phyloP scores from a whole-genome alignment of 2,113 vertebrate genomes.

The Phasianus colchicus region DNA sequence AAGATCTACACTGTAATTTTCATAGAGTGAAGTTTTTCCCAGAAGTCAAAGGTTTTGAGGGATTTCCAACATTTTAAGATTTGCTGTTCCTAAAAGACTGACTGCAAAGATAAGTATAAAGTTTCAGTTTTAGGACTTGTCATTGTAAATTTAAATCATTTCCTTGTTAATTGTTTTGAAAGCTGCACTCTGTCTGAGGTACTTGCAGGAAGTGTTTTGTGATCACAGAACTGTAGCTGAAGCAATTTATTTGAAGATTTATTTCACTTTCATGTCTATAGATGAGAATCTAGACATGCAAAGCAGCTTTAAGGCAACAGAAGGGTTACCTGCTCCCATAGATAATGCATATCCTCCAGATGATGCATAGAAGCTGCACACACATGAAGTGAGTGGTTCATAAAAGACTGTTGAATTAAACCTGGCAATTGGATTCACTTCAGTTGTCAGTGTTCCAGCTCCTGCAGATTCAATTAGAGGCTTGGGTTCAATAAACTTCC shows the following conservation, averaged over 20 bases:
- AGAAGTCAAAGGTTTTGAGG: neutral
- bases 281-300: neutral
- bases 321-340: neutral
- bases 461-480: slow-evolving; percentile 48
- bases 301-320: neutral
- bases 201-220: neutral
- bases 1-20: neutral
- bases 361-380: neutral
- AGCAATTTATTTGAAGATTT: neutral
- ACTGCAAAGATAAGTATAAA: neutral
- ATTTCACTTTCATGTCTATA: neutral
- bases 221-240: neutral
- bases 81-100: neutral
- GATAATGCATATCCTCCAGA: neutral
- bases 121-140: neutral
- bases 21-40: neutral
- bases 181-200: accelerated
- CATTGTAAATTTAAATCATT: neutral
- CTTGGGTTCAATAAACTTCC: slow-evolving; percentile 52
- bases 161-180: neutral
- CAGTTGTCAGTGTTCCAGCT: slow-evolving; percentile 27
- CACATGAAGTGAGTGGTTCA: neutral
- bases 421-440: slow-evolving; percentile 17
- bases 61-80: neutral
- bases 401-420: slow-evolving; percentile 30